Evolutionary conservation across 2,113 vertebrate genomes (phyloP).

Genomic region (Dunckerocampus dactyliophorus): DNA sequence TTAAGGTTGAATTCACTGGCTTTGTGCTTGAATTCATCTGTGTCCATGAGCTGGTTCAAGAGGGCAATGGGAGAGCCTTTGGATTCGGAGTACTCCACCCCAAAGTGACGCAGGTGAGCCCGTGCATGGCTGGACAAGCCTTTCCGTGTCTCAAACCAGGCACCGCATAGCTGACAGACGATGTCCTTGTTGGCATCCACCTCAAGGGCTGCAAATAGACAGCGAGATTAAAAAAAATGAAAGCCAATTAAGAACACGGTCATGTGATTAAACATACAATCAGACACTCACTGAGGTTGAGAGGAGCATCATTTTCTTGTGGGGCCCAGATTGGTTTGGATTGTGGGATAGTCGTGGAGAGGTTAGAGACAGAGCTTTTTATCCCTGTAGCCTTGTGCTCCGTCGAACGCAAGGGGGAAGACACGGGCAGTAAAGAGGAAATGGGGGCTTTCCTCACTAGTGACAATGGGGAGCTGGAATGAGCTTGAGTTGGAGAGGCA

Average conservation of each 20-base stretch:
- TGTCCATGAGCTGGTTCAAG: slow-evolving; percentile 85
- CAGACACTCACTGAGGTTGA: slow-evolving; percentile 90
- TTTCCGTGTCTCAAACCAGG: slow-evolving; percentile 93
- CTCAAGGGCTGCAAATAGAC: slow-evolving; percentile 77
- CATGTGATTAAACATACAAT: neutral
- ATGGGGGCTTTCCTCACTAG: slow-evolving; percentile 84
- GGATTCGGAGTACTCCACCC: slow-evolving; percentile 87
- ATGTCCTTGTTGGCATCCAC: slow-evolving; percentile 85
- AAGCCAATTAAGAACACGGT: neutral
- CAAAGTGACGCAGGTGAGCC: slow-evolving; percentile 89
- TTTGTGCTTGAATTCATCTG: slow-evolving; percentile 83
- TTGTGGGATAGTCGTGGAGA: slow-evolving; percentile 22
- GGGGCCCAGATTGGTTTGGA: slow-evolving; percentile 77
- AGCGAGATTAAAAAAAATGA: neutral
- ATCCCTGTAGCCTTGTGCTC: slow-evolving; percentile 76
- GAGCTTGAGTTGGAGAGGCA: slow-evolving; percentile 71
- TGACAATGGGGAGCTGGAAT: slow-evolving; percentile 74
- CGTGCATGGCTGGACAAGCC: slow-evolving; percentile 89
- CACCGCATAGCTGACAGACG: slow-evolving; percentile 88
- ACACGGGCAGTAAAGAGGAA: slow-evolving; percentile 75
- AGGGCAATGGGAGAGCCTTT: slow-evolving; percentile 89
- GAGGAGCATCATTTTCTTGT: slow-evolving; percentile 87
- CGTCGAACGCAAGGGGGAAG: slow-evolving; percentile 78
- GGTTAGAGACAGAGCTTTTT: slow-evolving; percentile 52
- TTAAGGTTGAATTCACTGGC: slow-evolving; percentile 53